Percentiles rank a stretch among this genome's conserved stretches.
Conservation (phyloP, 2,113 vertebrate species). For the Dunckerocampus dactyliophorus region DNA sequence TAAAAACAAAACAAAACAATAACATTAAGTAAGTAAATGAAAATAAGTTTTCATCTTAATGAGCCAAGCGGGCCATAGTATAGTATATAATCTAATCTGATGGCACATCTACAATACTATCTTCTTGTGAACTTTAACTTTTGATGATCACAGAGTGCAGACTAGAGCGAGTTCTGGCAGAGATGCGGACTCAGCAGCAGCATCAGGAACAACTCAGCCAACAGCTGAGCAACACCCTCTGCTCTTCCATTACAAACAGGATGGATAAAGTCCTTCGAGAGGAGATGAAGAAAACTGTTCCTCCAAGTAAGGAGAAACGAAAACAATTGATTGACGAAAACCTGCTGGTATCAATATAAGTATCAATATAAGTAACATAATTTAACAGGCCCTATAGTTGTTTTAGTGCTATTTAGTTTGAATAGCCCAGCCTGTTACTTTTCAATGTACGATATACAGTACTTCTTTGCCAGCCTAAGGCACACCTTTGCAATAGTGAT, state of each 20-base stretch:
- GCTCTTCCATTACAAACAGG: slow-evolving; percentile 78
- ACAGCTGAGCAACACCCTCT: slow-evolving; percentile 84
- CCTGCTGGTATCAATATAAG: background rate
- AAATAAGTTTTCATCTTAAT: background rate
- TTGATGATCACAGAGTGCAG: slow-evolving; percentile 80
- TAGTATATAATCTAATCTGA: background rate
- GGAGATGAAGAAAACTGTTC: slow-evolving; percentile 92
- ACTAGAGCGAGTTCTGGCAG: slow-evolving; percentile 79
- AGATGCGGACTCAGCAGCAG: slow-evolving; percentile 84
- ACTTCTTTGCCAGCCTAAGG: too few relatives aligned
- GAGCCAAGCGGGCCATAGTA: background rate
- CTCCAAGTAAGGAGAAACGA: slow-evolving; percentile 80
- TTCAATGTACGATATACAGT: too few relatives aligned
- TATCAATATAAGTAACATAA: too few relatives aligned
- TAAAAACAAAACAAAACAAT: too few relatives aligned
- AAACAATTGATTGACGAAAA: background rate
- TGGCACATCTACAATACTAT: background rate
- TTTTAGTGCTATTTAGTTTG: background rate
- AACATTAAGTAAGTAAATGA: too few relatives aligned
- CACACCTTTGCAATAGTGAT: too few relatives aligned
- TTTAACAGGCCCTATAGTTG: background rate
- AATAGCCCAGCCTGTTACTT: too few relatives aligned
- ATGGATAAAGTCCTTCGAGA: slow-evolving; percentile 91
- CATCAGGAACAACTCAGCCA: slow-evolving; percentile 89
- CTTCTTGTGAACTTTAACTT: slow-evolving; percentile 73